Evolutionary conservation across 2,888 invertebrate species (phyloP).

Genomic region (Oeneis ivallda): DNA sequence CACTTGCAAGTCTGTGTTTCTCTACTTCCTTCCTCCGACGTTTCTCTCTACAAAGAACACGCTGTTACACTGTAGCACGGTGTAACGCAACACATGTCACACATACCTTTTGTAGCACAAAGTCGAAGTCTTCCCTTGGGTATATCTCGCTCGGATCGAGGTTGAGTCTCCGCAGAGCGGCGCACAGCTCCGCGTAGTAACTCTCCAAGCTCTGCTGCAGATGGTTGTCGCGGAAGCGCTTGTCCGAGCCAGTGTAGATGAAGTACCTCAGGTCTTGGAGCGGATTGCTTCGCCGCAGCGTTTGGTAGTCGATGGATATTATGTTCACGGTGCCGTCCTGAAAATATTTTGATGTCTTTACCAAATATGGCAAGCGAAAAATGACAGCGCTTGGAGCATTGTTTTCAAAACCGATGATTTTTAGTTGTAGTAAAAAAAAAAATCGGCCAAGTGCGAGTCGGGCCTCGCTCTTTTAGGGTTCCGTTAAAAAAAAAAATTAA

Average conservation of each 20-base stretch:
- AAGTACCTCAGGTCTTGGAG: constrained; percentile 35
- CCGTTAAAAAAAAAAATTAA: no score
- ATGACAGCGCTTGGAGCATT: no score
- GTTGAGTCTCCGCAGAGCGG: constrained; percentile 40
- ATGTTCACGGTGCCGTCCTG: constrained; percentile 37
- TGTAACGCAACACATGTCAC: no score
- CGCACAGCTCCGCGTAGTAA: constrained; percentile 45
- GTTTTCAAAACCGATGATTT: no score
- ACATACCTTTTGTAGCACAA: constrained; percentile 45
- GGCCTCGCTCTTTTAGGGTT: no score
- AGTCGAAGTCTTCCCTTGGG: constrained; percentile 44
- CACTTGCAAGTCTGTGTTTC: no score
- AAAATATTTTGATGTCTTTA: not conserved
- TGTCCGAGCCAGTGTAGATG: constrained; percentile 35
- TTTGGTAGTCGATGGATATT: constrained; percentile 41
- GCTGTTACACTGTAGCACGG: no score
- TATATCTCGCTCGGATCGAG: constrained; percentile 44
- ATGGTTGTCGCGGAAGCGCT: constrained; percentile 31
- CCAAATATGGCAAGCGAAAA: no score
- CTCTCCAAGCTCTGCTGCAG: constrained; percentile 41
- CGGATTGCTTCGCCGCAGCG: constrained; percentile 34
- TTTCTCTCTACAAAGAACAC: no score
- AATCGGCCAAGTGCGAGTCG: no score
- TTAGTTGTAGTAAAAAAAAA: no score
- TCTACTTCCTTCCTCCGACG: no score